A percentile compares a stretch with the other conserved stretches of the same genome.
These are phyloP conservation scores for Griposia aprilina DNA, from an alignment of 2,888 invertebrate species.

Conservation along the genomic window DNA sequence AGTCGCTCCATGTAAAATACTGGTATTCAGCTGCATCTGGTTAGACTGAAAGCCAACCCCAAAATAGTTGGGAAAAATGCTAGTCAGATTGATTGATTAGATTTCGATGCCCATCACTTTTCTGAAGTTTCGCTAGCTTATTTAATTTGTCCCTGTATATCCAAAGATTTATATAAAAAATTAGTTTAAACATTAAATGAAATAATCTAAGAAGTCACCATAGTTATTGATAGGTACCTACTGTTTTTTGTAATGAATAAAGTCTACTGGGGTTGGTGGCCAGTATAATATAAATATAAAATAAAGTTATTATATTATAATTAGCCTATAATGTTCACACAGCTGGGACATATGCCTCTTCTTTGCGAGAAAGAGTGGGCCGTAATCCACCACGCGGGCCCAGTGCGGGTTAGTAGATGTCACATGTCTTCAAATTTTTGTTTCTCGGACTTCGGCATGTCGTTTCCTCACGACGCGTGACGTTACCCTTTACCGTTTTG, in stretches of 20 bases:
- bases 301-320: background rate
- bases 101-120: too few species aligned
- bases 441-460: background rate
- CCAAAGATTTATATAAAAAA: too few species aligned
- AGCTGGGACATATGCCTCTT: background rate
- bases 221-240: background rate
- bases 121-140: too few species aligned
- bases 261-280: too few species aligned
- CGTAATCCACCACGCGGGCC: background rate
- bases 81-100: too few species aligned
- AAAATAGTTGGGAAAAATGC: too few species aligned
- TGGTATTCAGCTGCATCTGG: too few species aligned
- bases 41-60: too few species aligned
- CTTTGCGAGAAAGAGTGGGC: background rate
- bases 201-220: background rate
- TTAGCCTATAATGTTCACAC: background rate
- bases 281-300: too few species aligned
- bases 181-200: background rate
- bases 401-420: background rate
- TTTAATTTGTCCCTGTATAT: too few species aligned
- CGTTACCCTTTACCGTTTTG: background rate
- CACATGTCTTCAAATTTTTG: background rate
- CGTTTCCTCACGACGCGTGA: background rate
- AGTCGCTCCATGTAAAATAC: too few species aligned
- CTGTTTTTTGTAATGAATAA: background rate